Evolutionary conservation across 1,140 invertebrate genomes (phyloP).

Genomic region (Bombus turneri): DNA sequence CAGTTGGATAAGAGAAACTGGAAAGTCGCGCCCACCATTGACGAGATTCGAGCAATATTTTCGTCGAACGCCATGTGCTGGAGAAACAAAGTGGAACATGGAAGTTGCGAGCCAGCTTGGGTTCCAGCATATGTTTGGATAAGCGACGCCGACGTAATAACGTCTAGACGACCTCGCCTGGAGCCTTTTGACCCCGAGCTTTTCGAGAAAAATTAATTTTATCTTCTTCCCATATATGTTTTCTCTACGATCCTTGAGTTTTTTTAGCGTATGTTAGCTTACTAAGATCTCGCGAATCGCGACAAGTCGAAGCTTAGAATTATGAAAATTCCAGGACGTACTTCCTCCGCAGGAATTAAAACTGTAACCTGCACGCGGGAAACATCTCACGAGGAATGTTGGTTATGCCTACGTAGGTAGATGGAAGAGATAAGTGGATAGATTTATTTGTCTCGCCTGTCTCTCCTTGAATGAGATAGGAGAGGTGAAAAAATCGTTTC

Average conservation of each 20-base stretch:
- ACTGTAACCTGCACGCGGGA: not conserved
- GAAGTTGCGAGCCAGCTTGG: not conserved
- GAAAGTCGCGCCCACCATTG: not conserved
- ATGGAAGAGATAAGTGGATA: not conserved
- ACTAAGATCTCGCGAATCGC: conserved; percentile 21
- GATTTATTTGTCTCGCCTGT: not conserved
- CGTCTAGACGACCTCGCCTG: not conserved
- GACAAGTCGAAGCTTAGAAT: not conserved
- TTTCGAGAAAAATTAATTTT: conserved; percentile 17
- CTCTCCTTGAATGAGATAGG: too few species aligned
- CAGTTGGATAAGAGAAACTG: not conserved
- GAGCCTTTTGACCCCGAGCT: not conserved
- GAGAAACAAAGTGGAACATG: not conserved
- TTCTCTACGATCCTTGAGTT: not conserved
- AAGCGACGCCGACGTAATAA: conserved; percentile 10
- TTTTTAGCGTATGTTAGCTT: not conserved
- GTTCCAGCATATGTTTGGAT: not conserved
- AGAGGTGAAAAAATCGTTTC: too few species aligned
- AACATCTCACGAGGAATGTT: not conserved
- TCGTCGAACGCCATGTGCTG: not conserved
- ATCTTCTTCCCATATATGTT: not conserved
- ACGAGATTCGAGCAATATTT: conserved; percentile 16
- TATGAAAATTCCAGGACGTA: too few species aligned
- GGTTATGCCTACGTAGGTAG: too few species aligned
- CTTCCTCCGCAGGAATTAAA: conserved; percentile 24